Conservation (phyloP, 1,140 invertebrate species). For the Notospermus geniculatus region DNA sequence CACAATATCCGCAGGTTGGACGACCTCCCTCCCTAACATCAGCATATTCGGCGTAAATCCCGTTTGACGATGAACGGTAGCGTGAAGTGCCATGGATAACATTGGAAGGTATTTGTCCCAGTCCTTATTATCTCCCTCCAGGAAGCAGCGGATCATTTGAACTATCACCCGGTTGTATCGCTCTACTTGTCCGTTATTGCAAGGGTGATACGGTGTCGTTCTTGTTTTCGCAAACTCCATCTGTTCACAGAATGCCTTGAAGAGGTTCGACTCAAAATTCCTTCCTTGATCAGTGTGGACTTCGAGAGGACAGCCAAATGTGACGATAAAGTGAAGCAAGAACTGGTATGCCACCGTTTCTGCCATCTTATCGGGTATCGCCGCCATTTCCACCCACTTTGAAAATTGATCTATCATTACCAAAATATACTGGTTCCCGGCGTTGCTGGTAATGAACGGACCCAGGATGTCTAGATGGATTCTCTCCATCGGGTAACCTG, state of each 20-base stretch:
- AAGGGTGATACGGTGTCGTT: slow-evolving; percentile 20
- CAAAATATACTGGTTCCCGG: slow-evolving; percentile 15
- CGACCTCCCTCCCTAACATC: no score
- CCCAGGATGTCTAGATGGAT: slow-evolving; percentile 21
- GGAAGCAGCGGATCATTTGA: no score
- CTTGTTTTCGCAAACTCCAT: no score
- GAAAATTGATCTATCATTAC: slow-evolving; percentile 24
- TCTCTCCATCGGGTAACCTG: slow-evolving; percentile 21
- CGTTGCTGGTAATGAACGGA: slow-evolving; percentile 5
- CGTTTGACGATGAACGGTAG: no score
- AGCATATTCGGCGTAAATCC: no score
- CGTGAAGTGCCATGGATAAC: no score
- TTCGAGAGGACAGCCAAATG: slow-evolving; percentile 18
- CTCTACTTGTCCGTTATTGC: slow-evolving; percentile 17
- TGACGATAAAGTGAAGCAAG: no score
- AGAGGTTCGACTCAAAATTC: slow-evolving; percentile 9
- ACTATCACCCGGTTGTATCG: no score
- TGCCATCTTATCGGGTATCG: slow-evolving; percentile 17
- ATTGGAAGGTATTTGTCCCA: no score
- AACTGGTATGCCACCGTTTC: no score
- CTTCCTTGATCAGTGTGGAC: slow-evolving; percentile 18
- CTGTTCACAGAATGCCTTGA: slow-evolving; percentile 10
- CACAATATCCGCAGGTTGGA: no score
- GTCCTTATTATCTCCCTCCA: no score
- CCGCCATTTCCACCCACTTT: slow-evolving; percentile 21